Conservation (phyloP, 2,797 vertebrate species). For the Erethizon dorsatum region DNA sequence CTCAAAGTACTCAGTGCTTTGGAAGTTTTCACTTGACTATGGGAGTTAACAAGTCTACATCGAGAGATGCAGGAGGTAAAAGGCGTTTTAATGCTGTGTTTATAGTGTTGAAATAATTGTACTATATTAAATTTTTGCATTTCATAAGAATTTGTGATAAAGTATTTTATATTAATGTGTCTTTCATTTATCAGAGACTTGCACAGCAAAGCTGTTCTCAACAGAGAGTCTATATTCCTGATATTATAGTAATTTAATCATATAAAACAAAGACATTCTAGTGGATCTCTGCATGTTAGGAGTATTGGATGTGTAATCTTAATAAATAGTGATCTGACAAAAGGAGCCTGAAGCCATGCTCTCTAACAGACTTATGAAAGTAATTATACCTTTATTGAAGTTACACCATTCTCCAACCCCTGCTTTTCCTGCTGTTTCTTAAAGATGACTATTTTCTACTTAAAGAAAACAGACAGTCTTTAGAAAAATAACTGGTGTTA, state of each 20-base stretch:
- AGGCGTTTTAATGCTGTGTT: constrained; percentile 1
- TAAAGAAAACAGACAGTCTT: constrained; percentile 73
- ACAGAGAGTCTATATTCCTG: constrained; percentile 26
- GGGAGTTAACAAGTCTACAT: constrained; percentile 3
- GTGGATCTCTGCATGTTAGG: not conserved
- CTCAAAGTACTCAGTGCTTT: not conserved
- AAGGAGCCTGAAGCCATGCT: constrained; percentile 64
- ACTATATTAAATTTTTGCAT: constrained; percentile 53
- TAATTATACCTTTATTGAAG: constrained; percentile 78
- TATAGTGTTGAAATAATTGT: constrained; percentile 38
- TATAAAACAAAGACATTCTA: constrained; percentile 66
- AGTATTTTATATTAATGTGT: constrained; percentile 61
- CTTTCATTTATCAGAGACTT: constrained; percentile 56
- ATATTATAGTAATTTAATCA: constrained; percentile 70
- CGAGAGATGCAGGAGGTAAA: not conserved
- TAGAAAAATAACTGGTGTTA: constrained; percentile 64
- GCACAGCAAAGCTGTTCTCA: constrained; percentile 24
- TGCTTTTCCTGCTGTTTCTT: constrained; percentile 69
- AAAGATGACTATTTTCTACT: constrained; percentile 79
- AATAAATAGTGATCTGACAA: constrained; percentile 74
- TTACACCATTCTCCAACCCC: constrained; percentile 55
- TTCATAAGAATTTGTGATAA: constrained; percentile 63
- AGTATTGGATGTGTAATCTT: constrained; percentile 41
- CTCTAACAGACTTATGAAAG: constrained; percentile 72
- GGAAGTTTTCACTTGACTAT: constrained; percentile 13